phyloP scores from a whole-genome alignment of 2,888 invertebrate genomes.

The Sphaerophoria taeniata region DNA sequence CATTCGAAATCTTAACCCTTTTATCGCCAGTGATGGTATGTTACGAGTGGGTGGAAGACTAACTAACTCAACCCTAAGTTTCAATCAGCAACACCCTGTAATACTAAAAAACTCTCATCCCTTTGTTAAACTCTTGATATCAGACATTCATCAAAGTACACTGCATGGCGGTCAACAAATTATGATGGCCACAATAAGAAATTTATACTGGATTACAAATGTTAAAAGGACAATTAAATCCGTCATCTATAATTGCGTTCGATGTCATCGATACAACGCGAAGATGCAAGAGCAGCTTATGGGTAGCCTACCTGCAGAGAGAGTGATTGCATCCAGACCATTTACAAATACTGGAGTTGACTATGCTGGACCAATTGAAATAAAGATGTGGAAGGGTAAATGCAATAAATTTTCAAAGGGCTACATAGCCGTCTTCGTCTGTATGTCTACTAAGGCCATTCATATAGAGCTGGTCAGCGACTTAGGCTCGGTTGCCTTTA shows the following conservation, averaged over 20 bases:
- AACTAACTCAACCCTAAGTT: not conserved
- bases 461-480: slow-evolving; percentile 37
- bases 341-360: slow-evolving; percentile 26
- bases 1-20: slow-evolving; percentile 24
- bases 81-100: slow-evolving; percentile 23
- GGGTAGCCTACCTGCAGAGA: slow-evolving; percentile 8
- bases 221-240: slow-evolving; percentile 10
- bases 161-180: slow-evolving; percentile 20
- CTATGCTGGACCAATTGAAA: slow-evolving; percentile 36
- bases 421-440: slow-evolving; percentile 36
- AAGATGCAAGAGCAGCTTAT: slow-evolving; percentile 22
- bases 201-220: slow-evolving; percentile 10
- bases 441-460: slow-evolving; percentile 36
- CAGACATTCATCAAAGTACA: slow-evolving; percentile 9
- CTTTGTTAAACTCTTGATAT: slow-evolving; percentile 12
- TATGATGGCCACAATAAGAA: slow-evolving; percentile 42
- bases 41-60: not conserved
- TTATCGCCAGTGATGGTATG: slow-evolving; percentile 3
- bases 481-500: slow-evolving; percentile 29
- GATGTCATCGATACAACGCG: slow-evolving; percentile 34
- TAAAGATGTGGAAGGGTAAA: slow-evolving; percentile 38
- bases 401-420: slow-evolving; percentile 45
- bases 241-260: slow-evolving; percentile 12
- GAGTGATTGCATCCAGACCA: slow-evolving; percentile 7
- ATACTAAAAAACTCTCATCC: slow-evolving; percentile 32